Evolutionary conservation across 1,140 invertebrate species (phyloP).

Genomic region (Cephus cinctus): DNA sequence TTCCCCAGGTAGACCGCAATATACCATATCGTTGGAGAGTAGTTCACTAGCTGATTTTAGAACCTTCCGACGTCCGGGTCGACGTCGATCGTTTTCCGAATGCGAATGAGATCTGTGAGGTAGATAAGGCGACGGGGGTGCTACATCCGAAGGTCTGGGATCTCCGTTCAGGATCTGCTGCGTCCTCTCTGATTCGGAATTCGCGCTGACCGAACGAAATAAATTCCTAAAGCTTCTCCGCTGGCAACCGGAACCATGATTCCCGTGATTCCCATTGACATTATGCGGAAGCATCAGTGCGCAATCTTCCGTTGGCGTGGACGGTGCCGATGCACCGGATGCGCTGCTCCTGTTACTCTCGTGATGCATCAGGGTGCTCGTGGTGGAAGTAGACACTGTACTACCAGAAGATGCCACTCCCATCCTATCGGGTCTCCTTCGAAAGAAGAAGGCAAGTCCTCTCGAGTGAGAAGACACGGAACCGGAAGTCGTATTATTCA

Average conservation of each 20-base stretch:
- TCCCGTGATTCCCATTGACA: not conserved
- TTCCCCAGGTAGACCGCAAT: slow-evolving; percentile 37
- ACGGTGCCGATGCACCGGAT: slow-evolving; percentile 29
- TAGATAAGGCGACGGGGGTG: slow-evolving; percentile 54
- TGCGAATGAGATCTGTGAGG: slow-evolving; percentile 49
- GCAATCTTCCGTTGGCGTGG: slow-evolving; percentile 30
- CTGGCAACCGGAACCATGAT: slow-evolving; percentile 13
- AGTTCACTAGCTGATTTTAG: slow-evolving; percentile 48
- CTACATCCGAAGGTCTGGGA: slow-evolving; percentile 59
- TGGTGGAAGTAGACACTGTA: slow-evolving; percentile 24
- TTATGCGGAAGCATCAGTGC: slow-evolving; percentile 32
- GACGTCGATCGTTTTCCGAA: slow-evolving; percentile 42
- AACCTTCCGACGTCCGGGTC: slow-evolving; percentile 32
- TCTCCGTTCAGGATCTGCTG: slow-evolving; percentile 59
- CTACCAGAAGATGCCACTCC: slow-evolving; percentile 34
- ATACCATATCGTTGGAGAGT: slow-evolving; percentile 50
- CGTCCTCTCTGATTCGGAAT: slow-evolving; percentile 54
- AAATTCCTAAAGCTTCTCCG: slow-evolving; percentile 49
- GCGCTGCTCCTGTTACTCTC: slow-evolving; percentile 26
- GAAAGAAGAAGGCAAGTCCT: slow-evolving; percentile 40
- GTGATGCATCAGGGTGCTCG: slow-evolving; percentile 27
- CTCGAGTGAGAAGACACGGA: slow-evolving; percentile 16
- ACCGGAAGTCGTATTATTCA: slow-evolving; percentile 10
- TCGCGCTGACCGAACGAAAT: slow-evolving; percentile 58
- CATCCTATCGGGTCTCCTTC: slow-evolving; percentile 38